Conservation (phyloP, 2,797 vertebrate species). For the Florisuga fusca region DNA sequence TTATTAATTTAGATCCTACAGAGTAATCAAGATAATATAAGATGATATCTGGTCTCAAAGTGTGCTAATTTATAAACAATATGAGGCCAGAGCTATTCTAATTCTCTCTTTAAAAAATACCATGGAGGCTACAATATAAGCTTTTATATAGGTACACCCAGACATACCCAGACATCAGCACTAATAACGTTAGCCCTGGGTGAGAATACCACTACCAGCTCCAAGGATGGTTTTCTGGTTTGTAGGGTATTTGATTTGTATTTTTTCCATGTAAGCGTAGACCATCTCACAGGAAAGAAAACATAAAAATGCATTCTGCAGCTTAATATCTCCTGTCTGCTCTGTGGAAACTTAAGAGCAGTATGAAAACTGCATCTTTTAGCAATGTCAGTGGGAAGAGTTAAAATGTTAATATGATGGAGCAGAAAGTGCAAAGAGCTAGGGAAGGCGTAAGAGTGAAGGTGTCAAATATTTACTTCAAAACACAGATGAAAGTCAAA, state of each 20-base stretch:
- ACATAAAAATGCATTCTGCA: not conserved
- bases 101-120: not conserved
- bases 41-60: not conserved
- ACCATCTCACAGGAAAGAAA: not conserved
- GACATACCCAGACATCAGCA: not conserved
- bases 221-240: not conserved
- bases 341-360: not conserved
- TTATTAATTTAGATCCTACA: not conserved
- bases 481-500: not conserved
- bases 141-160: not conserved
- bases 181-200: not conserved
- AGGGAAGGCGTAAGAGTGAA: not conserved
- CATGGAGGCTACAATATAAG: not conserved
- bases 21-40: not conserved
- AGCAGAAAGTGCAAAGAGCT: not conserved
- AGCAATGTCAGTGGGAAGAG: not conserved
- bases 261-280: not conserved
- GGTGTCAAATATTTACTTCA: not conserved
- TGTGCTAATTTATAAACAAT: not conserved
- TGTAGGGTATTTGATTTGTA: not conserved
- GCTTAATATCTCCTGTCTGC: not conserved
- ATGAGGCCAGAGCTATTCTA: not conserved
- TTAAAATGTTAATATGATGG: slow-evolving; percentile 37
- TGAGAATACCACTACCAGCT: not conserved
- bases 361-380: not conserved